These are phyloP conservation scores for Melipona bicolor DNA, from an alignment of 2,888 invertebrate genomes.

Conservation along the genomic window DNA sequence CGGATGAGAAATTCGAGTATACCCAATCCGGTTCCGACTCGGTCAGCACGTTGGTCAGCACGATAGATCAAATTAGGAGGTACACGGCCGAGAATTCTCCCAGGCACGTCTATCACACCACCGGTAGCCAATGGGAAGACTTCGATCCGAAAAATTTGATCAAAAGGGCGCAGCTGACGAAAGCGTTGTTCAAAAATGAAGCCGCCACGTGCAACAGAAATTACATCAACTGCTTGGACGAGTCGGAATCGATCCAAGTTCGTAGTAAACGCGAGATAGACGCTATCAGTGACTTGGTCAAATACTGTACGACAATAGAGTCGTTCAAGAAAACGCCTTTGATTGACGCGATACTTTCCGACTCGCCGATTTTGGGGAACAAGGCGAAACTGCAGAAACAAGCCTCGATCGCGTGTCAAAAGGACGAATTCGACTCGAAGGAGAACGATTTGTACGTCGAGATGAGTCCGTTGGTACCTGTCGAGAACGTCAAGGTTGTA, in stretches of 20 bases:
- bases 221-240: constrained; percentile 41
- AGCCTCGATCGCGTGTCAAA: constrained; percentile 32
- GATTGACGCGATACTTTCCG: constrained; percentile 78
- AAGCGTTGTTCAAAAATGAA: constrained; percentile 73
- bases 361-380: constrained; percentile 76
- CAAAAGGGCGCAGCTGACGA: constrained; percentile 70
- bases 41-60: constrained; percentile 87
- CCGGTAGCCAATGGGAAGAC: constrained; percentile 85
- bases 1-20: constrained; percentile 76
- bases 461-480: constrained; percentile 75
- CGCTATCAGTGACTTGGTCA: constrained; percentile 69
- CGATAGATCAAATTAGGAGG: constrained; percentile 88
- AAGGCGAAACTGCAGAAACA: constrained; percentile 69
- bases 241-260: constrained; percentile 31
- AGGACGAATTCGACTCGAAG: constrained; percentile 51
- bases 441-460: constrained; percentile 78
- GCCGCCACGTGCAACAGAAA: constrained; percentile 33
- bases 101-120: constrained; percentile 86
- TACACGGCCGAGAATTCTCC: constrained; percentile 86
- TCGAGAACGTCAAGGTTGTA: constrained; percentile 67
- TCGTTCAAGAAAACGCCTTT: constrained; percentile 74
- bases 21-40: constrained; percentile 73
- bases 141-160: constrained; percentile 69
- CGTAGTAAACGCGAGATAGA: constrained; percentile 56
- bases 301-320: constrained; percentile 69